These are phyloP conservation scores for Salmo trutta DNA, from an alignment of 2,797 vertebrate genomes.

Conservation along the genomic window DNA sequence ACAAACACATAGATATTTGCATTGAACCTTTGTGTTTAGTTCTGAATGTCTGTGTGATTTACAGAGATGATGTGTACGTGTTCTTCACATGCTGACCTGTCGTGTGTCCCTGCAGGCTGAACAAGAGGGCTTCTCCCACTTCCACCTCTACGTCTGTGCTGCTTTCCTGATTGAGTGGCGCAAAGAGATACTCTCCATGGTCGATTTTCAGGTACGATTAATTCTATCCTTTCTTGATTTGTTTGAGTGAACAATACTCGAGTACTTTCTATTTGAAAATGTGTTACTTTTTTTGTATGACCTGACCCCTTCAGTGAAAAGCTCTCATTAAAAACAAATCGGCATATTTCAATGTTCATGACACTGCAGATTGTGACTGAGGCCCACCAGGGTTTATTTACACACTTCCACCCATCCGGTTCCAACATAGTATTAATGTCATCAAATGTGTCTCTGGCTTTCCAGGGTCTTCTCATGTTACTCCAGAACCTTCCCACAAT, in stretches of 20 bases:
- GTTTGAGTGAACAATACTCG: neutral
- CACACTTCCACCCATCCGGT: neutral
- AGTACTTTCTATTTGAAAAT: neutral
- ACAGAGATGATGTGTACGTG: neutral
- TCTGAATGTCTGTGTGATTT: neutral
- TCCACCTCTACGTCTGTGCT: slow-evolving; percentile 97
- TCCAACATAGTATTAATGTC: slow-evolving; percentile 1
- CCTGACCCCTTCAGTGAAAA: neutral
- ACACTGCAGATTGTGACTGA: neutral
- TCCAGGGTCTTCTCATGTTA: slow-evolving; percentile 94
- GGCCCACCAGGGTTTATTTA: neutral
- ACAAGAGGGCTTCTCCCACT: slow-evolving; percentile 95
- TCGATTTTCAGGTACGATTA: slow-evolving; percentile 90
- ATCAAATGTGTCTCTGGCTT: slow-evolving; percentile 17
- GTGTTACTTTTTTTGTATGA: neutral
- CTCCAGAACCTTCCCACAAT: slow-evolving; percentile 98
- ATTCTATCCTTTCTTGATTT: neutral
- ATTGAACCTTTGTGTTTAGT: neutral
- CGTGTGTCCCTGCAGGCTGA: slow-evolving; percentile 81
- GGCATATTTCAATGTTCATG: neutral
- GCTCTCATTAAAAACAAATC: neutral
- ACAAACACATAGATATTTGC: neutral
- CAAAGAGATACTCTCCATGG: slow-evolving; percentile 95
- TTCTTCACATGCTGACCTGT: neutral
- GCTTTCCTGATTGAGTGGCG: slow-evolving; percentile 98